Evolutionary conservation across 2,113 vertebrate species (phyloP), one percentile per base, ranked within the genome.

Genomic region (Proterorhinus semilunaris): DNA sequence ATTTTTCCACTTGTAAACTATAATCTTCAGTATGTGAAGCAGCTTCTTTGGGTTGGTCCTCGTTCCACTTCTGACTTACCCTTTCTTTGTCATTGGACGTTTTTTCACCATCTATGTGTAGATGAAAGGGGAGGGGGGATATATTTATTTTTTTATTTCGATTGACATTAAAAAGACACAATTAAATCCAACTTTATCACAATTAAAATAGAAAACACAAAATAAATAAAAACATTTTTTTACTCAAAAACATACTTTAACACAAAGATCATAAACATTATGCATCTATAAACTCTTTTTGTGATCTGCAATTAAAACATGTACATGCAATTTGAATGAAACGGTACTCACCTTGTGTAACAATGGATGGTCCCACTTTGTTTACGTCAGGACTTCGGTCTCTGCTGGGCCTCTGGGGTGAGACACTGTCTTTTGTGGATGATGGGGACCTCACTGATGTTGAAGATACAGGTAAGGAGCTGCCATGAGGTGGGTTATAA

Each of bases 401-500:
- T 72, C 87, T 82, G 79, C 36, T 78, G 72, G 83, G 86, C 55
- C 79, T 69, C 58, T 89, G 89, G 51, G 90, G 90, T 48, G 92
- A 91, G 17, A 82, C 85, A 21, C 74, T 74, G 6, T 90, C 91
- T 62, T 84, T 78, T 43, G 71, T 65, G 1, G 80, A 50, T 50
- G 89, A 80, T 10, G 89, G 87, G 51, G 92, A 88, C 48, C 85
- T 81, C 72, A 89, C 65, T 12, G 83, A 62, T 57, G 85, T 72
- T 1, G 88, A 78, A 7, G 89, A 65, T 51, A 85, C 36, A 1
- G 88, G 85, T 6, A 91, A 86, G 43, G 92, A 90, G 75, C 92
- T 92, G 66, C 89, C 87, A 50, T 46, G 89, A 10, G 90, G 85
- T 10, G 91, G 83, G 10, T 90, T 87, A 62, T 91, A 93, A 66